Conservation (phyloP, 2,113 vertebrate species). For the Vireo altiloquus region DNA sequence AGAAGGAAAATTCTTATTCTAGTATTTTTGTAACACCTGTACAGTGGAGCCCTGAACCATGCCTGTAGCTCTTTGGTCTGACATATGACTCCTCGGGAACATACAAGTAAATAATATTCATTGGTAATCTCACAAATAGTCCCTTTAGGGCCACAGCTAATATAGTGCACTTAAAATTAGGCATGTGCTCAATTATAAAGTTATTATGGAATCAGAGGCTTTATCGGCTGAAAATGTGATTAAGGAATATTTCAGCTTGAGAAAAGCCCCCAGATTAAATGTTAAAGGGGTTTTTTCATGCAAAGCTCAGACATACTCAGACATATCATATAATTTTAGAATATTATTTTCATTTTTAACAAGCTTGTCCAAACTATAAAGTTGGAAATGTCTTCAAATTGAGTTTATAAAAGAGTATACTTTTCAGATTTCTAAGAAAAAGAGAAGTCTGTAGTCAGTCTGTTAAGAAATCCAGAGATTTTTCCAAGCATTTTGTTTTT, state of each 20-base stretch:
- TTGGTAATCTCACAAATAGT: slow-evolving; percentile 13
- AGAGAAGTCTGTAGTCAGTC: not conserved
- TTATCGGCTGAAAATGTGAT: slow-evolving; percentile 28
- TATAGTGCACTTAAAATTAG: not conserved
- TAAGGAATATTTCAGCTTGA: not conserved
- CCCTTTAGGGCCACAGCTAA: not conserved
- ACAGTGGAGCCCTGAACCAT: not conserved
- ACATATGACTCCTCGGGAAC: not conserved
- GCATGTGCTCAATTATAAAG: slow-evolving; percentile 18
- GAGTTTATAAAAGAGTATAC: not conserved
- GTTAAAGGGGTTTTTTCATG: not conserved
- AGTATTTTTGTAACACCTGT: slow-evolving; percentile 36
- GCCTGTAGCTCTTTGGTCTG: slow-evolving; percentile 7
- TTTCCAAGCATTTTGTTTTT: slow-evolving; percentile 33
- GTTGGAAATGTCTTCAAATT: slow-evolving; percentile 42
- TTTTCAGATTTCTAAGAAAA: slow-evolving; percentile 50
- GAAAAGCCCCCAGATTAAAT: slow-evolving; percentile 26
- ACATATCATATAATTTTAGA: slow-evolving; percentile 28
- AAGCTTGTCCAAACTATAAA: slow-evolving; percentile 1
- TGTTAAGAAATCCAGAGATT: not conserved
- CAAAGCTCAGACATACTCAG: not conserved
- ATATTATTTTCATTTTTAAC: slow-evolving; percentile 47
- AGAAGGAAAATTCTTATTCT: not conserved
- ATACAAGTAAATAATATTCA: not conserved
- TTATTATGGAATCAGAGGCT: slow-evolving; percentile 26